A percentile compares a stretch with the other conserved stretches of the same genome.
Conservation (phyloP, 1,140 invertebrate species). For the fruit fly (Drosophila melanogaster) region Release_6_plus_ISO1_MT NT_037436.4:15244501-15245000, state of each 20-base stretch:
- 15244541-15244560: slow-evolving; percentile 75
- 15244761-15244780: not conserved
- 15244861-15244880: not conserved
- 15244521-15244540: slow-evolving; percentile 77
- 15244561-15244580: slow-evolving; percentile 16
- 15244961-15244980: slow-evolving; percentile 59
- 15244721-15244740: too few relatives aligned
- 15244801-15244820: too few relatives aligned
- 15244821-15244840: too few relatives aligned
- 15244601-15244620: not conserved
- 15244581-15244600: slow-evolving; percentile 12
- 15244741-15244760: not conserved
- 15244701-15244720: too few relatives aligned
- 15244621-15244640: not conserved
- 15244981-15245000: slow-evolving; percentile 10
- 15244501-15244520: slow-evolving; percentile 79
- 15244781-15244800: too few relatives aligned
- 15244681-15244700: too few relatives aligned
- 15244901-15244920: slow-evolving; percentile 27
- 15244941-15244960: slow-evolving; percentile 59
- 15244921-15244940: slow-evolving; percentile 67
- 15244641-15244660: not conserved
- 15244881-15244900: slow-evolving; percentile 48
- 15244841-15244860: not conserved
- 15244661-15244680: not conserved